phyloP scores from a whole-genome alignment of 2,888 invertebrate genomes.

The Chymomyza procnemis region DNA sequence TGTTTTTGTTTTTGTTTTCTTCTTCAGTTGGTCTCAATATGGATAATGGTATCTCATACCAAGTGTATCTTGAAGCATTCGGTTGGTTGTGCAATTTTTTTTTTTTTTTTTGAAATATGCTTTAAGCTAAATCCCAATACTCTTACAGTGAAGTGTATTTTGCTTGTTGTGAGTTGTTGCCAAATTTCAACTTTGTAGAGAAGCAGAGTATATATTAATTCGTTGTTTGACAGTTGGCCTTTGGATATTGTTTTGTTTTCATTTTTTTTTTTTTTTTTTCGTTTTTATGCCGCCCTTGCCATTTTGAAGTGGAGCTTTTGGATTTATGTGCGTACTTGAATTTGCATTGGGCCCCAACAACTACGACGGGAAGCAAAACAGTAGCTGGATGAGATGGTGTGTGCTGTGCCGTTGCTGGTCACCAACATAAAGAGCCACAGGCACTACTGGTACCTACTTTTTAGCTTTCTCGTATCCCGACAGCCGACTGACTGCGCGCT shows the following conservation, averaged over 20 bases:
- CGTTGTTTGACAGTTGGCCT: background rate
- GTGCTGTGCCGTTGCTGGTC: constrained; percentile 12
- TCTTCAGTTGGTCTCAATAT: background rate
- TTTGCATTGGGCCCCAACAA: constrained; percentile 59
- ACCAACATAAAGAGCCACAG: constrained; percentile 42
- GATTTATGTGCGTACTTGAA: constrained; percentile 69
- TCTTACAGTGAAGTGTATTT: too few species aligned
- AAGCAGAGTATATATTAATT: background rate
- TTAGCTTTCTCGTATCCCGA: background rate
- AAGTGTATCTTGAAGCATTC: too few species aligned
- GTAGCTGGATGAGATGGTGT: background rate
- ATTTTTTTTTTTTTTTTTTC: constrained; percentile 35
- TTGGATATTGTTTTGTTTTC: constrained; percentile 18
- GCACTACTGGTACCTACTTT: background rate
- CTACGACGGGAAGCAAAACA: constrained; percentile 11
- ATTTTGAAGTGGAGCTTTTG: constrained; percentile 55
- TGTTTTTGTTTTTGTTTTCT: constrained; percentile 18
- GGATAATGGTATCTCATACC: too few species aligned
- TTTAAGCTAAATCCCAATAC: background rate
- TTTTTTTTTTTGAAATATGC: background rate
- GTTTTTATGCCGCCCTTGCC: constrained; percentile 11
- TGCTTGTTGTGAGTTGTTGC: constrained; percentile 34
- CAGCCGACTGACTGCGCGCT: background rate
- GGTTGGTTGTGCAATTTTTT: too few species aligned
- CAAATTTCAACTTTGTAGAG: too few species aligned